These are phyloP conservation scores for Malurus cyaneus DNA, from an alignment of 2,113 vertebrate genomes.

Conservation along the genomic window DNA sequence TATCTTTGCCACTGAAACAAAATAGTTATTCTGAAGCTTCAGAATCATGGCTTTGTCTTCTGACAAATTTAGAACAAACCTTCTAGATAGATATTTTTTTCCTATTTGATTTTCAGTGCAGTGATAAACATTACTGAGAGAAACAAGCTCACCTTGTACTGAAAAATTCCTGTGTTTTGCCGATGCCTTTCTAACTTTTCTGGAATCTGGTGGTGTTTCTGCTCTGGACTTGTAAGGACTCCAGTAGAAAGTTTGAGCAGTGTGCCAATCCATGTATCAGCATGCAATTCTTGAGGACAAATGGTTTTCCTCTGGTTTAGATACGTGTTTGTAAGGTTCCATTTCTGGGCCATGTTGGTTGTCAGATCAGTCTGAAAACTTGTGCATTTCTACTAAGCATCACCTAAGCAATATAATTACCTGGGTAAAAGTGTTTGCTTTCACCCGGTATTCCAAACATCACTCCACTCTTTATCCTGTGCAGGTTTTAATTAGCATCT, in stretches of 20 bases:
- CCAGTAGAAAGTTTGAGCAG: background rate
- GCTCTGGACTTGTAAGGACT: background rate
- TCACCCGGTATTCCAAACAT: background rate
- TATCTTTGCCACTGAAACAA: background rate
- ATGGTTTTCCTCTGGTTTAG: background rate
- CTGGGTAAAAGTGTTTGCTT: background rate
- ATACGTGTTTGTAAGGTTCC: accelerated
- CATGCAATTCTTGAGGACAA: accelerated
- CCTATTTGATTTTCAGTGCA: background rate
- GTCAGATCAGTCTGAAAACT: background rate
- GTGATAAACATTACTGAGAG: background rate
- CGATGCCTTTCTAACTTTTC: background rate
- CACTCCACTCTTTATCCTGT: background rate
- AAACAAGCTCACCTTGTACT: background rate
- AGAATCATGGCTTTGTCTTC: background rate
- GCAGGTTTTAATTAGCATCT: background rate
- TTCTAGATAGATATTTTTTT: background rate
- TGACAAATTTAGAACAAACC: background rate
- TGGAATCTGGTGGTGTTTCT: background rate
- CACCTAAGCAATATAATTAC: background rate
- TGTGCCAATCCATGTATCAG: background rate
- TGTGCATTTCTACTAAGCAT: background rate
- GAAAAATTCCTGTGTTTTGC: background rate
- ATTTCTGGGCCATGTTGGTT: background rate
- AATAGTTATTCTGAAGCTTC: background rate